Conservation (phyloP, 2,113 vertebrate genomes). For the Labrus mixtus region DNA sequence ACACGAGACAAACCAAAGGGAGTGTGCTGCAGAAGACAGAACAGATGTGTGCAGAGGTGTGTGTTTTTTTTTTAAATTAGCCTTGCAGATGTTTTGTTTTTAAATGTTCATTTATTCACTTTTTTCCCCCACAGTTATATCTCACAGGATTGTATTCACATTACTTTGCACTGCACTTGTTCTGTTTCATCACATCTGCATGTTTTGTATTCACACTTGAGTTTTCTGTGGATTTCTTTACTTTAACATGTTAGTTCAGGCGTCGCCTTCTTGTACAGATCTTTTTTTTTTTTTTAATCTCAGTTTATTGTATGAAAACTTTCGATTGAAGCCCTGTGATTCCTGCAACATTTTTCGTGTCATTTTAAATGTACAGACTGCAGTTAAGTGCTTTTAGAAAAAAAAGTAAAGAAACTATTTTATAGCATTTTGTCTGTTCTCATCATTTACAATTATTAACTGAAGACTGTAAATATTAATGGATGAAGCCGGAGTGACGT, state of each 20-base stretch:
- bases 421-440: neutral
- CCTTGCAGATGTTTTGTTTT: neutral
- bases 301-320: neutral
- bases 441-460: neutral
- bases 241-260: slow-evolving; percentile 16
- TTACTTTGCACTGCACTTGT: slow-evolving; percentile 40
- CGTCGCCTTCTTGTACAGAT: slow-evolving; percentile 38
- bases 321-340: neutral
- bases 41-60: neutral
- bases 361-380: slow-evolving; percentile 34
- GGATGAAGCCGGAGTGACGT: too few species aligned
- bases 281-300: slow-evolving; percentile 1
- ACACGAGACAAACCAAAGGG: slow-evolving; percentile 17
- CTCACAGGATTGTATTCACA: slow-evolving; percentile 19
- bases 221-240: neutral
- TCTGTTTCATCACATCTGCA: slow-evolving; percentile 13
- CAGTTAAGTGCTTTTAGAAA: slow-evolving; percentile 26
- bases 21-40: neutral
- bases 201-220: slow-evolving; percentile 5
- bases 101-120: neutral
- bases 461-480: too few species aligned
- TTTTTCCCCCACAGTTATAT: neutral
- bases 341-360: slow-evolving; percentile 2
- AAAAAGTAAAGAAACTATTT: slow-evolving; percentile 15
- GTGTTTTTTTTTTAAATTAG: neutral